Evolutionary conservation across 2,888 invertebrate species (phyloP).

Genomic region (Drosophila anceps): DNA sequence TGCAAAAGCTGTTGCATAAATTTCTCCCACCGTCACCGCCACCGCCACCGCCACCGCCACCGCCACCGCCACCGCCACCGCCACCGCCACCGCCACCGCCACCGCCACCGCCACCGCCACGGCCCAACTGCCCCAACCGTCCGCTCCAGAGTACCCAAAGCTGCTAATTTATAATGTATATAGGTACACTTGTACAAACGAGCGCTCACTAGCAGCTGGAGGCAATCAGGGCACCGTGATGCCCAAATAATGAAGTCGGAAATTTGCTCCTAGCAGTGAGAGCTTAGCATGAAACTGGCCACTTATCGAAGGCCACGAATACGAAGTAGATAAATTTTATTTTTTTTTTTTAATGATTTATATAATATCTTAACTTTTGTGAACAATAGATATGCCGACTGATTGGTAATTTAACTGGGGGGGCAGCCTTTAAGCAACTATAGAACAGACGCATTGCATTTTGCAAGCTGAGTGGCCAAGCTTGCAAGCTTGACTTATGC

Average conservation of each 20-base stretch:
- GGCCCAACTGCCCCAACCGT: neutral
- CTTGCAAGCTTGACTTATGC: no score
- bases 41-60: neutral
- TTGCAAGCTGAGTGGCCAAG: neutral
- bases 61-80: neutral
- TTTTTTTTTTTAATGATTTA: no score
- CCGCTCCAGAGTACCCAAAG: conserved; percentile 1
- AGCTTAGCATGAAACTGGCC: neutral
- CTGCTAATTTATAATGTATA: conserved; percentile 41
- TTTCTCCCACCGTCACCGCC: conserved; percentile 12
- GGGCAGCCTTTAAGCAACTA: neutral
- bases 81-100: neutral
- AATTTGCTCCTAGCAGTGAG: neutral
- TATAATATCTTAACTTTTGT: no score
- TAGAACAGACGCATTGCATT: no score
- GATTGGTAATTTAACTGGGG: no score
- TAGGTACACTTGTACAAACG: conserved; percentile 20
- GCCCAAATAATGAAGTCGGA: conserved; percentile 34
- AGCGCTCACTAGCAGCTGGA: conserved; percentile 7
- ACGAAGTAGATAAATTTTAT: neutral
- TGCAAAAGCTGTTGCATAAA: conserved; percentile 65
- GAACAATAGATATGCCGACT: no score
- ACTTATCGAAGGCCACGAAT: neutral
- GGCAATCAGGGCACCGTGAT: conserved; percentile 31
- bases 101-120: neutral